Base-by-base conservation (phyloP, 2,797 vertebrate species). In the Enteromius argenteus region DNA sequence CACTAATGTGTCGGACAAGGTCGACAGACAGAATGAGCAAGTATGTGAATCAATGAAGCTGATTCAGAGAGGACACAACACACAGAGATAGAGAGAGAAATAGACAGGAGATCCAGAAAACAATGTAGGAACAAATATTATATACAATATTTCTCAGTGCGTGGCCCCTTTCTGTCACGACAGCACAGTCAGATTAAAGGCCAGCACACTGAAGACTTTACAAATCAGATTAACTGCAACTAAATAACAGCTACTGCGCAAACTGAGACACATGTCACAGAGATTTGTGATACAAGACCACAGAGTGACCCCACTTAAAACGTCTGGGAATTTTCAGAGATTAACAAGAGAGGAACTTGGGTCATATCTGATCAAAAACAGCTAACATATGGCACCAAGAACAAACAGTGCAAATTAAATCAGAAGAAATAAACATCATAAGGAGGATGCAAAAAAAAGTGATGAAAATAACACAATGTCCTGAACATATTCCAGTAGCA, bases 1-100 rank as follows among this genome's bases (percentile, higher is more conserved):
- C 93, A 88, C 91, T 85, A 86, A 90, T 86, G 87, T 92, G 92
- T 93, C 93, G 84, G 90, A 94, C 93, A 94, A 93, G 93, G 76
- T 86, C 51, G 89, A 89, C 89, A 91, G 92, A 93, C 85, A 66
- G 89, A 89, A 89, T 91, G 92, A 91, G 90, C 92, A 68, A 83
- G 90, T 83, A 75, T 88, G 90, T 81, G 89, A 91, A 94, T 94
- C 91, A 93, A 93, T 93, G 32, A 83, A 71, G 89, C 89, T 90
- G 90, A 91, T 60, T 58, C 19, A 49, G 68, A 35, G 15, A 17
- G 35, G 19, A 69, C 42, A 82, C 53, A 79, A 17, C 14, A 83
- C 35, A 67, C 10, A 71, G 17, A 56, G 15, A 77, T 13, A 42
- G 66, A 46, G 11, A 71, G 30, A 58, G 32, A 21, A 35, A 27